Base-by-base conservation (phyloP, 1,140 invertebrate genomes). In the Hyles euphorbiae region DNA sequence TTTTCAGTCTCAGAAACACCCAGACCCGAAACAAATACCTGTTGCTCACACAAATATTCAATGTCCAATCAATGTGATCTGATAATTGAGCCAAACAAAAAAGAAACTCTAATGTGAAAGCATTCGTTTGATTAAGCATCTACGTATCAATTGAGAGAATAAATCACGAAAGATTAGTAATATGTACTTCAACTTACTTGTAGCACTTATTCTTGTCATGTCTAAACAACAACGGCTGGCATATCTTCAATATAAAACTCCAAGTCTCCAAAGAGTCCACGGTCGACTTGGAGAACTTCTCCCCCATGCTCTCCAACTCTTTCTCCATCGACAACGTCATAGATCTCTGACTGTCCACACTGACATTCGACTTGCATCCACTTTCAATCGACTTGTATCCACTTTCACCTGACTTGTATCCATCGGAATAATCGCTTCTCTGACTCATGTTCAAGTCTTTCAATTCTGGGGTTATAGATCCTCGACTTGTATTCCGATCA, bases 171-270 rank as follows among this genome's bases (percentile, higher is more conserved):
- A 7, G 12, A 7, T 32, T 33, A 51, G 4, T 7, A 49, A 45
- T 10, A 12, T 48, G 2, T 34, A 45, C 61, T 12, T 4, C 49
- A 33, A 71, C 78, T 81, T 56, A 88, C 83, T 72, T 88, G 53
- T 82, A 88, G 61, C 86, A 88, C 63, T 81, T 84, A 47, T 81
- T 80, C 53, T 74, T 86, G 34, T 88, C 86, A 60, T 88, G 86
- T 58, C 83, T 74, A 56, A 88, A 88, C 33, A 88, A 53, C 43
- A 88, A 64, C 1, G 86, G 86, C 58, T 88, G 86, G 61, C 86
- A 88, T 6, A 88, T 85, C 57, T 87, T 87, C 10, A 88, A 49
- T 2, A 88, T 78, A 63, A 87, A 87, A 62, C 74, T 87, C 83
- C 86, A 88, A 22, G 78, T 81, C 43, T 88, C 86, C 10, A 88